phyloP scores from a whole-genome alignment of 2,113 vertebrate species.

The Corythoichthys haematopterus region DNA sequence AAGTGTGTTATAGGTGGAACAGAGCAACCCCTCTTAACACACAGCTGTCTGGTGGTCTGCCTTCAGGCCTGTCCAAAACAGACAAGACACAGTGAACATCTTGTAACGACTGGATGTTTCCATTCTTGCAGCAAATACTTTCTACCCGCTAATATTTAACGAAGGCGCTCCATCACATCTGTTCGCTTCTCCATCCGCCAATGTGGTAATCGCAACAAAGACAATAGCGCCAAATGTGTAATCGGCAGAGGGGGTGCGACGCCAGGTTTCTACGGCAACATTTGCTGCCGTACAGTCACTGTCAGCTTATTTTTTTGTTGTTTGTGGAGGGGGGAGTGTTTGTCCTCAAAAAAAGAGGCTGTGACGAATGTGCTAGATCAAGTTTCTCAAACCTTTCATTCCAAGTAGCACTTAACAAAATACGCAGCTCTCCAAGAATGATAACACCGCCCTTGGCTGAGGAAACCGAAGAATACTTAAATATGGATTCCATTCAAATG shows the following conservation, averaged over 20 bases:
- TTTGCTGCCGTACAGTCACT: constrained; percentile 55
- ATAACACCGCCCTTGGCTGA: neutral
- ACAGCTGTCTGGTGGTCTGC: constrained; percentile 63
- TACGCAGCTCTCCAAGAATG: neutral
- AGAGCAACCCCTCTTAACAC: constrained; percentile 58
- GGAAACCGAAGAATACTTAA: no score
- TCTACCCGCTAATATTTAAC: constrained; percentile 44
- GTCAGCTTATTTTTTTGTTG: constrained; percentile 12
- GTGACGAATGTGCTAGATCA: neutral
- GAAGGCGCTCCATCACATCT: constrained; percentile 64
- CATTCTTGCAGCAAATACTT: constrained; percentile 7
- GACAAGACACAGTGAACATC: constrained; percentile 17
- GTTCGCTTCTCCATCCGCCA: constrained; percentile 44
- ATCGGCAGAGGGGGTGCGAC: constrained; percentile 64
- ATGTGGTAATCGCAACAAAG: constrained; percentile 57
- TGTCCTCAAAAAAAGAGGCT: constrained; percentile 17
- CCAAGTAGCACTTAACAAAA: neutral
- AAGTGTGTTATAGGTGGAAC: constrained; percentile 52
- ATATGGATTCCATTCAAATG: no score
- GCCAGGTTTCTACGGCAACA: constrained; percentile 69
- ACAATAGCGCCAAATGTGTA: constrained; percentile 59
- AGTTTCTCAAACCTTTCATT: neutral
- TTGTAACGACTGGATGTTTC: neutral
- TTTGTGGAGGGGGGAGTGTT: neutral
- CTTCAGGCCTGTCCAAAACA: constrained; percentile 51